A percentile compares a stretch with the other conserved stretches of the same genome.
Conservation (phyloP, 2,797 vertebrate genomes). For the Masticophis lateralis region DNA sequence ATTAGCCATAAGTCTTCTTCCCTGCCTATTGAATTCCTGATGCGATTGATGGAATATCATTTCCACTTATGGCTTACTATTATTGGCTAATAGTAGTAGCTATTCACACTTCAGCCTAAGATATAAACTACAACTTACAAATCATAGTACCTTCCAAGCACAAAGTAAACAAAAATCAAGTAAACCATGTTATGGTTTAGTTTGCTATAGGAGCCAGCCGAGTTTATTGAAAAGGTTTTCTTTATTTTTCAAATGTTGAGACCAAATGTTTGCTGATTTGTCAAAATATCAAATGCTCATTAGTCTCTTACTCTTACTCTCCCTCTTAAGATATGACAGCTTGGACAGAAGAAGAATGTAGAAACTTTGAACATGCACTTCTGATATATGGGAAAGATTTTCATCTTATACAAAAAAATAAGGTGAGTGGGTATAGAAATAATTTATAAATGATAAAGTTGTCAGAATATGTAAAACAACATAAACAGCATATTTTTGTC, state of each 20-base stretch:
- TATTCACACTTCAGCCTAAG: not conserved
- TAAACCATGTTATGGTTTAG: not conserved
- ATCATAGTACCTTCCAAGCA: not conserved
- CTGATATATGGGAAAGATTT: slow-evolving; percentile 98
- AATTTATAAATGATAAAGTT: not conserved
- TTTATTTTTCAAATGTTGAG: not conserved
- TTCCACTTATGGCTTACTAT: not conserved
- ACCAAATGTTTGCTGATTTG: not conserved
- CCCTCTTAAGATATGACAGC: slow-evolving; percentile 79
- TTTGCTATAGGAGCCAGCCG: not conserved
- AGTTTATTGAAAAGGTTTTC: not conserved
- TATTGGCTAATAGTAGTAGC: not conserved
- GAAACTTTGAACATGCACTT: slow-evolving; percentile 95
- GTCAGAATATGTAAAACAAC: not conserved
- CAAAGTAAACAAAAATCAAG: not conserved
- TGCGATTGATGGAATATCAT: not conserved
- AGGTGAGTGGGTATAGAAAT: slow-evolving; percentile 73
- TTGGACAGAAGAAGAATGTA: slow-evolving; percentile 98
- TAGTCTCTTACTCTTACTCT: not conserved
- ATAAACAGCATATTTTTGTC: slow-evolving; percentile 8
- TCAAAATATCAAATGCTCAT: not conserved
- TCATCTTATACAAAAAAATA: slow-evolving; percentile 98
- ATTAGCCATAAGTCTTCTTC: not conserved
- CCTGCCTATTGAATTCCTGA: not conserved
- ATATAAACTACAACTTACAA: not conserved